Conservation (phyloP, 2,888 invertebrate species). For the Andrena trimmerana region DNA sequence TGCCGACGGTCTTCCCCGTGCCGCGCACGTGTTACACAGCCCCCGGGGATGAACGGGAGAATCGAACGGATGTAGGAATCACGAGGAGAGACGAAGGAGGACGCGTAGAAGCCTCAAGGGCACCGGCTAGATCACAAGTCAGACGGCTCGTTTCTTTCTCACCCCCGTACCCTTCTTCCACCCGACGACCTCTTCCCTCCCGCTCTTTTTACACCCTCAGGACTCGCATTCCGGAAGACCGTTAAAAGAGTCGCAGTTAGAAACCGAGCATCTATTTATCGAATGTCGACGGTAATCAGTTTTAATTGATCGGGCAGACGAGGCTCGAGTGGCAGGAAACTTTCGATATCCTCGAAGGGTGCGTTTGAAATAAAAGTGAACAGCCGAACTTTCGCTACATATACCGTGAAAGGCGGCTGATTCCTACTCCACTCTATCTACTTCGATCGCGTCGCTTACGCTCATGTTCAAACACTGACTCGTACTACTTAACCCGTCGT, state of each 20-base stretch:
- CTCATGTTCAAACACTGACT: background rate
- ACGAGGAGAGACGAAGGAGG: conserved; percentile 55
- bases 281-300: conserved; percentile 17
- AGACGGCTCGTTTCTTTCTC: conserved; percentile 67
- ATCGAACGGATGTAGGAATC: conserved; percentile 70
- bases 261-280: conserved; percentile 26
- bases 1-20: conserved; percentile 41
- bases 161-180: conserved; percentile 17
- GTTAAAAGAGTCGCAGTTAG: conserved; percentile 26
- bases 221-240: conserved; percentile 25
- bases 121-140: conserved; percentile 68
- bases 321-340: background rate
- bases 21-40: conserved; percentile 77
- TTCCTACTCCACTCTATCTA: background rate
- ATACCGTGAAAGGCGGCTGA: background rate
- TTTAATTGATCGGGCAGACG: conserved; percentile 13
- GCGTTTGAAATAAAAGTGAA: conserved; percentile 9
- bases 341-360: background rate
- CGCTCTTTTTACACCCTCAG: background rate
- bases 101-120: conserved; percentile 74
- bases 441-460: too few relatives aligned
- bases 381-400: background rate
- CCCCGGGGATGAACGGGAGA: conserved; percentile 74
- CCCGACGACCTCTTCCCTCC: background rate
- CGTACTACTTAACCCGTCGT: background rate